phyloP scores from a whole-genome alignment of 1,140 invertebrate genomes.

The Orchestia grillus region DNA sequence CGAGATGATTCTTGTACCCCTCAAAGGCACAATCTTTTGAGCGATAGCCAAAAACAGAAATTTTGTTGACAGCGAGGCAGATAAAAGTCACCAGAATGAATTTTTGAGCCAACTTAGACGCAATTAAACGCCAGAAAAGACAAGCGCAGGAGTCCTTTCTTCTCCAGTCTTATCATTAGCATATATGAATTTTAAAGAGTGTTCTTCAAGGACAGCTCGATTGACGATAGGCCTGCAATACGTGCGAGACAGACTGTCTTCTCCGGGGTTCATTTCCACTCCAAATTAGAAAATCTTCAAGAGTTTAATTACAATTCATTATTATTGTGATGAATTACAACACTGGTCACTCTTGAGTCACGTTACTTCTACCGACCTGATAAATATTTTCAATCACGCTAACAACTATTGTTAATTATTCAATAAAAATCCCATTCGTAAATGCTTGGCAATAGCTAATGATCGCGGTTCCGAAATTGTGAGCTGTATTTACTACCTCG shows the following conservation, averaged over 20 bases:
- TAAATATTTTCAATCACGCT: too few species aligned
- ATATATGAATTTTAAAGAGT: conserved; percentile 40
- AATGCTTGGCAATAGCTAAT: background rate
- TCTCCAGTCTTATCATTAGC: conserved; percentile 34
- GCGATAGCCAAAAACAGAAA: background rate
- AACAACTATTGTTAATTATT: too few species aligned
- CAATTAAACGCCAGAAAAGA: conserved; percentile 47
- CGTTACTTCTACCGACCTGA: too few species aligned
- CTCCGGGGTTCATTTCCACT: background rate
- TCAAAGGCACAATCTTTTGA: background rate
- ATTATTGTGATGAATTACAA: too few species aligned
- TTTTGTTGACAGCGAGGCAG: conserved; percentile 14
- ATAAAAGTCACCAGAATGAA: background rate
- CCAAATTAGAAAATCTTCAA: background rate
- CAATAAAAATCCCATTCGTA: background rate
- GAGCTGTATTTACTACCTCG: background rate
- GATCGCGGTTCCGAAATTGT: background rate
- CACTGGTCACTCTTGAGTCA: too few species aligned
- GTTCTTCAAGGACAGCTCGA: background rate
- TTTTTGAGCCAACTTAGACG: conserved; percentile 28
- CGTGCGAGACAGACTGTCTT: background rate
- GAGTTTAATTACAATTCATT: background rate
- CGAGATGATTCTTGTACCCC: background rate
- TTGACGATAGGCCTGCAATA: background rate
- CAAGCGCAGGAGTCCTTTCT: conserved; percentile 12